A percentile compares a stretch with the other conserved stretches of the same genome.
phyloP scores from a whole-genome alignment of 2,888 invertebrate species.

The Nomada ruficornis region DNA sequence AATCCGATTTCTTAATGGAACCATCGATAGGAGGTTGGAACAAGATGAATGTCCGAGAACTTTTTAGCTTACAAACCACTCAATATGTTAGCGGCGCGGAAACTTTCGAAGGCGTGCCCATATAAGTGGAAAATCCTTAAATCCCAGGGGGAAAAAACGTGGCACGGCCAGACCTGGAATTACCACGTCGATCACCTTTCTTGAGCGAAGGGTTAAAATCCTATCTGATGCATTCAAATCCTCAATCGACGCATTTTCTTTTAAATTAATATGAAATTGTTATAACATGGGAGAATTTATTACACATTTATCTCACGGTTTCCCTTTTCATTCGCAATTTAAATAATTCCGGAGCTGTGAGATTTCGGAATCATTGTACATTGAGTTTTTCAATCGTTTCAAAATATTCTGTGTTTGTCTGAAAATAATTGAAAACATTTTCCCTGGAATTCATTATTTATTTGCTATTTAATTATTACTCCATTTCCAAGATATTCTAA shows the following conservation, averaged over 20 bases:
- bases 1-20: constrained; percentile 29
- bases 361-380: no score
- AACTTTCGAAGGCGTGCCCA: constrained; percentile 44
- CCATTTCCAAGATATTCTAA: no score
- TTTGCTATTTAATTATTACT: no score
- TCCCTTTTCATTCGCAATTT: background rate
- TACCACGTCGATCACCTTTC: constrained; percentile 56
- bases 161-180: constrained; percentile 39
- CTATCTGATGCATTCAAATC: constrained; percentile 38
- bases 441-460: no score
- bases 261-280: background rate
- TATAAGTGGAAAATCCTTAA: constrained; percentile 56
- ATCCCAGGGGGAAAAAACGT: constrained; percentile 44
- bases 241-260: background rate
- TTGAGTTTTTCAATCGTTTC: background rate
- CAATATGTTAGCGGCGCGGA: constrained; percentile 31
- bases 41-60: constrained; percentile 34
- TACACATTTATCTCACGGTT: background rate
- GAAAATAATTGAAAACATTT: no score
- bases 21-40: constrained; percentile 23
- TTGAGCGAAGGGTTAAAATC: constrained; percentile 32
- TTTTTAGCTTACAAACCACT: constrained; percentile 50
- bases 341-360: no score
- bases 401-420: no score
- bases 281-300: background rate